phyloP scores from a whole-genome alignment of 1,140 invertebrate genomes.

The Latrodectus geometricus region DNA sequence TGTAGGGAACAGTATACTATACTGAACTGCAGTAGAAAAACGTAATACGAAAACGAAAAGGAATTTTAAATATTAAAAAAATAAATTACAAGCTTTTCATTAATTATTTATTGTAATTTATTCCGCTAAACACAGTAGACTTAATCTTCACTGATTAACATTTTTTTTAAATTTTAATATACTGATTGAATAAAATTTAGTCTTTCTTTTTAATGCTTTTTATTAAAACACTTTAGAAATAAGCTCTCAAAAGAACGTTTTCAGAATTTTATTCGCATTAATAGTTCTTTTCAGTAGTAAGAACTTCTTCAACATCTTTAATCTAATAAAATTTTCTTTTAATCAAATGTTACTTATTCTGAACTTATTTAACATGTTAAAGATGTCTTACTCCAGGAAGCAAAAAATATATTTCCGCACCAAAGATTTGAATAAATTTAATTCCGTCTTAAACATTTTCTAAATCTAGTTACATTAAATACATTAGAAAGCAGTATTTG shows the following conservation, averaged over 20 bases:
- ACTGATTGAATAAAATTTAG: neutral
- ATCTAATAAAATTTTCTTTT: conserved; percentile 3
- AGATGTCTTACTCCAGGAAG: neutral
- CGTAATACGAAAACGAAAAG: neutral
- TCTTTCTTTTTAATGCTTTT: neutral
- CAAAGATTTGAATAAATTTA: neutral
- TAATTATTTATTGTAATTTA: neutral
- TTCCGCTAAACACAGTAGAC: neutral
- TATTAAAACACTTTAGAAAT: neutral
- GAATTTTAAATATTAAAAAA: neutral
- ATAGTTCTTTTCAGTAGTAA: neutral
- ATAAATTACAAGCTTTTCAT: neutral
- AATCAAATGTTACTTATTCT: neutral
- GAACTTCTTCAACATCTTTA: neutral
- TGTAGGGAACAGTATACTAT: too few species aligned
- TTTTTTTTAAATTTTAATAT: too few species aligned
- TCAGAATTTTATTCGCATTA: neutral
- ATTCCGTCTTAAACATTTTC: neutral
- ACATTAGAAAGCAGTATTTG: too few species aligned
- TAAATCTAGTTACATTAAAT: too few species aligned
- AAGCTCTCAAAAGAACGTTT: neutral
- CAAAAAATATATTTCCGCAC: neutral
- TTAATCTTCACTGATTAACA: too few species aligned
- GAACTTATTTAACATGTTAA: conserved; percentile 1
- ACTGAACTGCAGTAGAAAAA: neutral